These are phyloP conservation scores for Drosophila suzukii DNA, from an alignment of 1,140 invertebrate genomes.

Conservation along the genomic window DNA sequence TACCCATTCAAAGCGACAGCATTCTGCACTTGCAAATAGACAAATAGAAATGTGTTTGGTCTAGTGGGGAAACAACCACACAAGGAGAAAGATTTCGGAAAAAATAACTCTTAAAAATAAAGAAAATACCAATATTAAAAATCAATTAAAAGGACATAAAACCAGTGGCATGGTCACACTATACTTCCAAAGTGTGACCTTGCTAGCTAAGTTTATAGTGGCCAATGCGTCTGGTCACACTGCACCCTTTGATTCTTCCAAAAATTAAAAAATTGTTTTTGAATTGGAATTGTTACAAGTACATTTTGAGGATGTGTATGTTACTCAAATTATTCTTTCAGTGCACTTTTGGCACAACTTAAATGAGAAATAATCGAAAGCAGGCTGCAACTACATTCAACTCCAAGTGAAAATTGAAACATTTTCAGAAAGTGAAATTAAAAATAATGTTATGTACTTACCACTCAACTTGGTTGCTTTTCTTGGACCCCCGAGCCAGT, in stretches of 20 bases:
- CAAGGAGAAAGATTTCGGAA: not conserved
- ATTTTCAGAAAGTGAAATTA: conserved; percentile 15
- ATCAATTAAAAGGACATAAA: too few relatives aligned
- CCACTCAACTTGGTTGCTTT: conserved; percentile 10
- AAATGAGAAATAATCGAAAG: conserved; percentile 4
- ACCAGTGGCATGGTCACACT: not conserved
- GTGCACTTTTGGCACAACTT: not conserved
- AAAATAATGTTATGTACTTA: conserved; percentile 33
- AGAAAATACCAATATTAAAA: too few relatives aligned
- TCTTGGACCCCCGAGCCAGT: not conserved
- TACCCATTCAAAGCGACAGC: conserved; percentile 51
- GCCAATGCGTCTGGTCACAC: too few relatives aligned
- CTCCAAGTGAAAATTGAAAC: conserved; percentile 19
- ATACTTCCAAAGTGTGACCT: too few relatives aligned
- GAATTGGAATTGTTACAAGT: too few relatives aligned
- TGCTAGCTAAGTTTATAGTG: too few relatives aligned
- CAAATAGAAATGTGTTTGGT: not conserved
- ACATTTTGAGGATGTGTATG: too few relatives aligned
- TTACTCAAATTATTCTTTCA: not conserved
- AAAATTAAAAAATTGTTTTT: too few relatives aligned
- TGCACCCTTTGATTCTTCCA: too few relatives aligned
- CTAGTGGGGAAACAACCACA: not conserved
- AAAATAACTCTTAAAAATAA: not conserved
- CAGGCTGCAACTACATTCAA: conserved; percentile 9
- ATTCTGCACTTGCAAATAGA: conserved; percentile 43